Conservation (phyloP, 2,113 vertebrate genomes). For the Sinosuthora webbiana region DNA sequence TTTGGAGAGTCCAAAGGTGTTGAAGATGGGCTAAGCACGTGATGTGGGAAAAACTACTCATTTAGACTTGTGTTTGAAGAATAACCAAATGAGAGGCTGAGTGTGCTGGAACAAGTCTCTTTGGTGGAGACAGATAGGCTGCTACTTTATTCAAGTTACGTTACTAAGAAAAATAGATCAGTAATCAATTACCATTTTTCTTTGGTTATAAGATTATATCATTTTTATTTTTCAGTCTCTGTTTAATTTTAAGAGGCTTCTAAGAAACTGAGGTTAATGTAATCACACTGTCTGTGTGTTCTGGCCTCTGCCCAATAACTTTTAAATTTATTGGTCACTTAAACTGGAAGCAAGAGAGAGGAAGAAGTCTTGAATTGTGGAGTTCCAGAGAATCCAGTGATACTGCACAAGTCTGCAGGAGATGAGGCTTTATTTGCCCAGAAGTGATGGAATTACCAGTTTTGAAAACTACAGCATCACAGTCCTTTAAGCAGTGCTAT, state of each 20-base stretch:
- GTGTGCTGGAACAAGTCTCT: neutral
- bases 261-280: neutral
- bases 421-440: neutral
- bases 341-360: neutral
- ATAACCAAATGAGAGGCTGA: neutral
- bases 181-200: neutral
- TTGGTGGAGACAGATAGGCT: neutral
- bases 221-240: neutral
- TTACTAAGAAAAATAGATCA: neutral
- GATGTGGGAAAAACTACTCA: neutral
- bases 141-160: neutral
- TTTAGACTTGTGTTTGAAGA: neutral
- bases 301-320: neutral
- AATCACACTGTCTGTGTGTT: neutral
- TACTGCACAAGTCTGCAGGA: neutral
- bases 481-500: neutral
- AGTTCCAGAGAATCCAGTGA: neutral
- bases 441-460: neutral
- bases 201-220: neutral
- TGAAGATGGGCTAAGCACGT: neutral
- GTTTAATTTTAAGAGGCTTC: neutral
- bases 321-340: neutral
- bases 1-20: neutral
- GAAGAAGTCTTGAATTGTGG: neutral
- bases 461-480: neutral